Conservation (phyloP, 2,797 vertebrate genomes). For the Coluber constrictor region DNA sequence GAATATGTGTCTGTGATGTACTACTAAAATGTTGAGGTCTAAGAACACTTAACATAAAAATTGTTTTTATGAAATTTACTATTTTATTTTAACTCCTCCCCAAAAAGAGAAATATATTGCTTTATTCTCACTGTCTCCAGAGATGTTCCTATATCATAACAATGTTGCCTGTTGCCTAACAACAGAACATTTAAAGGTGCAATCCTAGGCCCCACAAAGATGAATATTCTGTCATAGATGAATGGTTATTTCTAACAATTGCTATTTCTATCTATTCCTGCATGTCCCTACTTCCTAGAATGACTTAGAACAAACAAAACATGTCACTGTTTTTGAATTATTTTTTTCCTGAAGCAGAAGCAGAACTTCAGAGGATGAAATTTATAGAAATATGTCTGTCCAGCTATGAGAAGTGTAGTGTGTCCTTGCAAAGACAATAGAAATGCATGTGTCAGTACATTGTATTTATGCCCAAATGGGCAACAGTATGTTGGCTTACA, state of each 20-base stretch:
- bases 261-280: background rate
- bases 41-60: background rate
- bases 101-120: background rate
- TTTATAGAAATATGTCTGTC: background rate
- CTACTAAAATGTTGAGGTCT: background rate
- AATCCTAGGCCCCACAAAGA: background rate
- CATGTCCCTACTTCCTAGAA: background rate
- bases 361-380: background rate
- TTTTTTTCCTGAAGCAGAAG: background rate
- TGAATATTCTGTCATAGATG: background rate
- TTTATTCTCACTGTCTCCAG: background rate
- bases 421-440: background rate
- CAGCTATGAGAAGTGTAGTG: background rate
- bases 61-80: background rate
- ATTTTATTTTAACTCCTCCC: background rate
- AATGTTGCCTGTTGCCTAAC: background rate
- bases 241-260: background rate
- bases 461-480: background rate
- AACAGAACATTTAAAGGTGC: background rate
- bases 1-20: background rate
- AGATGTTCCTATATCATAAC: background rate
- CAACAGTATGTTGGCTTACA: background rate
- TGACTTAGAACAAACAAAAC: background rate
- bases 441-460: background rate
- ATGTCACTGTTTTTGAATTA: background rate